These are phyloP conservation scores for Cepphus grylle DNA, from an alignment of 2,113 vertebrate species.

Conservation along the genomic window DNA sequence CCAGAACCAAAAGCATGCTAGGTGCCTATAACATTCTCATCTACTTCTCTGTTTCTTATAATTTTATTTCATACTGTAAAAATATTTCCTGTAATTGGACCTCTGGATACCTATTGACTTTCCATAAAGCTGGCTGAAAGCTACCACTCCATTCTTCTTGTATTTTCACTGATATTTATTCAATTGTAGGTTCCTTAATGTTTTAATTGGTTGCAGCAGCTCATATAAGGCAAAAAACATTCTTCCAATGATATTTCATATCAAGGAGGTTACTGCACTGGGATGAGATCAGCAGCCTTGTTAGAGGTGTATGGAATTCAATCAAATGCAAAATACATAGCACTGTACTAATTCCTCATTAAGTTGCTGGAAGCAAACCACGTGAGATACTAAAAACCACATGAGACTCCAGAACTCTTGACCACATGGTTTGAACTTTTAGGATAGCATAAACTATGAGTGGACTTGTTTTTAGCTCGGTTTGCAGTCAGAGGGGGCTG, in stretches of 20 bases:
- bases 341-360: background rate
- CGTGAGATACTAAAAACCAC: background rate
- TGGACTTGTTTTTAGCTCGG: background rate
- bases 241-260: background rate
- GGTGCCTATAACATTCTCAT: conserved; percentile 27
- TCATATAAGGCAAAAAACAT: background rate
- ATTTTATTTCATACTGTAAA: conserved; percentile 36
- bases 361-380: background rate
- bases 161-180: conserved; percentile 28
- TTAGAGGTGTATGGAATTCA: background rate
- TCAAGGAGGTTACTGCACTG: background rate
- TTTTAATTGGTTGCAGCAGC: conserved; percentile 42
- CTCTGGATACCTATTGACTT: conserved; percentile 36
- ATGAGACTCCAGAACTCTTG: background rate
- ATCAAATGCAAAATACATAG: background rate
- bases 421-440: background rate
- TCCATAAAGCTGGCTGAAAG: conserved; percentile 24
- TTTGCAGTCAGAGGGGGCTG: background rate
- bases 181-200: conserved; percentile 5
- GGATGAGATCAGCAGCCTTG: background rate
- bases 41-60: conserved; percentile 12
- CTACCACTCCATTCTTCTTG: background rate
- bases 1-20: conserved; percentile 7
- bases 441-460: background rate
- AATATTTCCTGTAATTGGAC: conserved; percentile 52